These are phyloP conservation scores for Dendrolimus houi DNA, from an alignment of 2,888 invertebrate species.

Conservation along the genomic window DNA sequence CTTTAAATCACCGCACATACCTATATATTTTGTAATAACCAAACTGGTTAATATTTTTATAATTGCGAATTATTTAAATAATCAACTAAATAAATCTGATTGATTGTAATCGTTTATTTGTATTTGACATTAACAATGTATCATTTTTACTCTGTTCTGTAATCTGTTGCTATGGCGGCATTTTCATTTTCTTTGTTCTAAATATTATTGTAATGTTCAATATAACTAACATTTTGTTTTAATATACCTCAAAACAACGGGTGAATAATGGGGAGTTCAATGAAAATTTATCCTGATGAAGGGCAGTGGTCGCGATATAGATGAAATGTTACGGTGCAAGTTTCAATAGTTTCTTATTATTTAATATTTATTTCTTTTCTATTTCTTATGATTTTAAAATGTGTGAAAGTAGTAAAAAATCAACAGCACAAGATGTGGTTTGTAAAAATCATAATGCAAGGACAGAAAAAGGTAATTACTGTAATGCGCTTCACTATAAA, in stretches of 20 bases:
- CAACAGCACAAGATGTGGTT: conserved; percentile 24
- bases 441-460: conserved; percentile 26
- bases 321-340: neutral
- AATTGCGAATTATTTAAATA: neutral
- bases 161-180: conserved; percentile 53
- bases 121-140: neutral
- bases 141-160: neutral
- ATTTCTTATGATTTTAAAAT: conserved; percentile 16
- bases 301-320: neutral
- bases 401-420: conserved; percentile 26
- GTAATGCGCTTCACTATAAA: too few relatives aligned
- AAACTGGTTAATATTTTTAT: neutral
- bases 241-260: neutral
- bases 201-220: conserved; percentile 7
- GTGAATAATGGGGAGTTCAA: neutral
- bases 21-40: too few relatives aligned
- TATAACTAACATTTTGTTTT: conserved; percentile 2
- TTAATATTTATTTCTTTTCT: neutral
- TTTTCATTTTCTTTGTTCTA: conserved; percentile 26
- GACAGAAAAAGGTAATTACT: conserved; percentile 26
- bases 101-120: neutral
- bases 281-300: neutral
- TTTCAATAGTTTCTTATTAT: neutral
- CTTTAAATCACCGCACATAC: too few relatives aligned
- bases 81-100: neutral